Base-by-base conservation (phyloP, 2,797 vertebrate species). In the Acanthurus tractus region DNA sequence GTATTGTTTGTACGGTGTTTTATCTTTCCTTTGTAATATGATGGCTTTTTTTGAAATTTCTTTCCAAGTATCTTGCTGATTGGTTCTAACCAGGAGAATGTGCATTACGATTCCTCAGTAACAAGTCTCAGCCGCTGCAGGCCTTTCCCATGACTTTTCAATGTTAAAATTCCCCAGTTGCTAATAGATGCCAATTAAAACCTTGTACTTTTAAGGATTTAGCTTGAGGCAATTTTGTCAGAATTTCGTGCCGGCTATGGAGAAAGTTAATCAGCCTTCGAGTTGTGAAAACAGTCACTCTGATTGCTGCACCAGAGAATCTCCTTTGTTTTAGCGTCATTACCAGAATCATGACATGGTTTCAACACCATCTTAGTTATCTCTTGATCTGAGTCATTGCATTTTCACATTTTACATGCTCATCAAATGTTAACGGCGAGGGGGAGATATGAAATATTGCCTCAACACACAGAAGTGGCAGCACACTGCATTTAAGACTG, bases 321-420 rank as follows among this genome's bases (percentile, higher is more conserved):
- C 53, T 71, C 72, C 71, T 86, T 65, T 23, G 65, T 82, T 85
- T 76, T 48, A 82, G 81, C 79, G 67, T 82, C 74, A 66, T 54
- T 63, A 59, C 79, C 73, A 80, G 53, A 72, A 69, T 61, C 46
- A 34, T 22, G 74, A 79, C 73, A 57, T 5, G 62, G 57, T 34
- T 86, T 63, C 61, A 81, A 88, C 86, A 78, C 79, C 50, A 57
- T 76, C 73, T 87, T 75, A 63, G 84, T 86, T 71, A 85, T 85
- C 86, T 83, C 59, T 55, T 62, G 74, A 83, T 81, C 63, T 81
- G 87, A 85, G 79, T 79, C 89, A 81, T 75, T 87, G 75, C 82
- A 73, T 88, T 88, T 91, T 85, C 29, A 83, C 79, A 87, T 90
- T 86, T 79, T 71, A 81, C 86, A 79, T 78, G 85, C 83, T 89